Conservation (phyloP, 30 jellyfish, hydroid and myxozoan species). For the Mastigias papua region DNA sequence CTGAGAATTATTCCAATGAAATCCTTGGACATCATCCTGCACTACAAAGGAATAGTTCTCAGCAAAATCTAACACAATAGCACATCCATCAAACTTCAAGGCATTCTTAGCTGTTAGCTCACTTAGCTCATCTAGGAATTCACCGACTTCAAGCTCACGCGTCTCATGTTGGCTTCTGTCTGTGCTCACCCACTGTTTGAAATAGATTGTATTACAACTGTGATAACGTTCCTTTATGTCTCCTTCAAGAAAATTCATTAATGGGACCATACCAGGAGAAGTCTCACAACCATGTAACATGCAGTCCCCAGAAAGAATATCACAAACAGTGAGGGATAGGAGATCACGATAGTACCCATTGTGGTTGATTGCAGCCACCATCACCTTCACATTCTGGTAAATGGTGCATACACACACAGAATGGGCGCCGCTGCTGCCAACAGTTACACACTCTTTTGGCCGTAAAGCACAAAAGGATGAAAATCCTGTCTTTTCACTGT, state of each 20-base stretch:
- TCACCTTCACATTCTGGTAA: slow-evolving; percentile 6
- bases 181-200: slow-evolving; percentile 14
- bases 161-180: slow-evolving; percentile 6
- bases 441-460: slow-evolving; percentile 7
- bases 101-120: slow-evolving; percentile 4
- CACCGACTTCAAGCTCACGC: neutral
- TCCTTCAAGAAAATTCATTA: neutral
- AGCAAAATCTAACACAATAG: slow-evolving; percentile 36
- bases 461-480: slow-evolving; percentile 9
- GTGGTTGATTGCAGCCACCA: slow-evolving; percentile 1
- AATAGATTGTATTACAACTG: slow-evolving; percentile 3
- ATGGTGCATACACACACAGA: too few relatives aligned
- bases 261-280: slow-evolving; percentile 7
- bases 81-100: neutral
- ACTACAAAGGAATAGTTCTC: slow-evolving; percentile 42
- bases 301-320: slow-evolving; percentile 30
- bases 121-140: slow-evolving; percentile 17
- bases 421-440: slow-evolving; percentile 13
- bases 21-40: slow-evolving; percentile 44
- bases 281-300: slow-evolving; percentile 28
- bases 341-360: too few relatives aligned
- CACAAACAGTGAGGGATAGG: too few relatives aligned
- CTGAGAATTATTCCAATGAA: slow-evolving; percentile 20
- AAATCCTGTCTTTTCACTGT: neutral
- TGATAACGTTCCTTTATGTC: neutral